phyloP scores from a whole-genome alignment of 2,113 vertebrate genomes.

The Saiga tatarica region DNA sequence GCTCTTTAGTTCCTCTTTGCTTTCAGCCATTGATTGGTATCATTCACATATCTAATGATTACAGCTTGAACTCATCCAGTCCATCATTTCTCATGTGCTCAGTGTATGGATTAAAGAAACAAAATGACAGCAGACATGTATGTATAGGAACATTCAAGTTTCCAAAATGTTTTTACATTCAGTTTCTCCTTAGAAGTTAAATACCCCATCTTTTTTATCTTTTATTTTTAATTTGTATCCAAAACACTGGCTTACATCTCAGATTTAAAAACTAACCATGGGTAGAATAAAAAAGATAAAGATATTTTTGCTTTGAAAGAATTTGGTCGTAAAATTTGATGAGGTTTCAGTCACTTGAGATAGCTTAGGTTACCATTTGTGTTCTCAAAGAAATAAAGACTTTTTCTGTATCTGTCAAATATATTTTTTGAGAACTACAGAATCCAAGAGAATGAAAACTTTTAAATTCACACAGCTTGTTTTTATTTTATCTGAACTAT shows the following conservation, averaged over 20 bases:
- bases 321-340: neutral
- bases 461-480: neutral
- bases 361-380: neutral
- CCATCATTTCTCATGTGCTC: neutral
- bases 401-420: neutral
- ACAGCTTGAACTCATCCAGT: neutral
- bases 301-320: neutral
- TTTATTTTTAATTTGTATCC: neutral
- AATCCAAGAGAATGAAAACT: neutral
- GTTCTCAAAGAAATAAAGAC: neutral
- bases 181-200: neutral
- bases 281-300: neutral
- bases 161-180: neutral
- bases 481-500: neutral
- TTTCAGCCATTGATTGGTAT: neutral
- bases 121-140: neutral
- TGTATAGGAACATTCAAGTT: neutral
- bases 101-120: neutral
- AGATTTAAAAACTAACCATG: neutral
- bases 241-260: neutral
- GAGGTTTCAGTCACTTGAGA: neutral
- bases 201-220: neutral
- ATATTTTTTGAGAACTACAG: neutral
- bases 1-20: neutral
- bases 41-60: neutral